A percentile compares a stretch with the other conserved stretches of the same genome.
phyloP scores from a whole-genome alignment of 2,113 vertebrate species.

The Limnothrissa miodon region DNA sequence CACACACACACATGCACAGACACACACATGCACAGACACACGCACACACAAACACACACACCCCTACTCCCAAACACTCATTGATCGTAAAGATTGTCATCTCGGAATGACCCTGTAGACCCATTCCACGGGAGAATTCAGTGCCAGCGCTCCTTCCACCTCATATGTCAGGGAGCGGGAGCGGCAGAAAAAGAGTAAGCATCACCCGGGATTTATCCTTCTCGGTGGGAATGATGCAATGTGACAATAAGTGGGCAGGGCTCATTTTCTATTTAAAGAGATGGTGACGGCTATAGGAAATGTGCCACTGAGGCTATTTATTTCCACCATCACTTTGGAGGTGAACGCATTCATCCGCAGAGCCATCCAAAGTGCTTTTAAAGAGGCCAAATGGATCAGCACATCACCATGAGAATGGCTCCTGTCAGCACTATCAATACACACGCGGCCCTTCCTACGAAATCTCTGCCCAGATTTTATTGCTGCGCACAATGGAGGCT shows the following conservation, averaged over 20 bases:
- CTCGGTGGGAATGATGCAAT: conserved; percentile 13
- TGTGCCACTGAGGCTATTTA: conserved; percentile 30
- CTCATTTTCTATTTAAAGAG: conserved; percentile 37
- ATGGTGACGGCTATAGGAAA: conserved; percentile 38
- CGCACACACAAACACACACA: background rate
- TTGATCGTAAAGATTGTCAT: conserved; percentile 16
- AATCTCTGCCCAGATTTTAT: conserved; percentile 6
- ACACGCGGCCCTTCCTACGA: conserved; percentile 36
- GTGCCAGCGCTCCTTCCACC: conserved; percentile 14
- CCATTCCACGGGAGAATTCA: conserved; percentile 8
- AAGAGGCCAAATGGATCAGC: conserved; percentile 39
- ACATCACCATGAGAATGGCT: conserved; percentile 48
- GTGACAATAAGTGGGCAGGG: conserved; percentile 6
- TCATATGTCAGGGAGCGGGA: conserved; percentile 10
- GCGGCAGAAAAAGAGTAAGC: background rate
- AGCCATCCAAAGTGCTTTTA: conserved; percentile 37
- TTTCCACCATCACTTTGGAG: conserved; percentile 39
- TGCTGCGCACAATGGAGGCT: background rate
- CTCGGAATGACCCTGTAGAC: conserved; percentile 12
- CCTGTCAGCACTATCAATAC: conserved; percentile 46
- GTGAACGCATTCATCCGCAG: conserved; percentile 26
- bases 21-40: background rate
- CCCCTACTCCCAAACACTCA: background rate
- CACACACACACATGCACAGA: background rate
- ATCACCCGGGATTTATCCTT: conserved; percentile 12